phyloP scores from a whole-genome alignment of 2,888 invertebrate species.

The Tillus elongatus region DNA sequence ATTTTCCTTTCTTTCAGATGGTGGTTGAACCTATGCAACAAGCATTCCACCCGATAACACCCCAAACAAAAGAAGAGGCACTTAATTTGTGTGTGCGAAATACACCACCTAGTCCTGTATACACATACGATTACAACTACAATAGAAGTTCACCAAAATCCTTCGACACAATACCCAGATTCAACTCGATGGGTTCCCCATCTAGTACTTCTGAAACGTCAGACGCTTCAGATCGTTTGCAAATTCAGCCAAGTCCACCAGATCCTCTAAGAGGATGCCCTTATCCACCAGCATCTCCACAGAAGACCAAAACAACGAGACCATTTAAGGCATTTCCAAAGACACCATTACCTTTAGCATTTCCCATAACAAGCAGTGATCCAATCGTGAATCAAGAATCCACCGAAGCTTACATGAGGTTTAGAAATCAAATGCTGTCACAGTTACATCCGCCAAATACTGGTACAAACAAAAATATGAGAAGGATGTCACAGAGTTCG shows the following conservation, averaged over 20 bases:
- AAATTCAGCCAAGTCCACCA: no score
- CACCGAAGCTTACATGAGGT: constrained; percentile 61
- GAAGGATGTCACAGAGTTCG: constrained; percentile 38
- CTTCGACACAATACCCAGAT: no score
- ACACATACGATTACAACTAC: no score
- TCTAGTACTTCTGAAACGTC: no score
- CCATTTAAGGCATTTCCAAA: constrained; percentile 67
- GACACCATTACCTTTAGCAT: constrained; percentile 53
- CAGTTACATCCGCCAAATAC: constrained; percentile 52
- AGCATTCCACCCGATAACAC: no score
- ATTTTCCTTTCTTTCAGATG: no score
- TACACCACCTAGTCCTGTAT: no score
- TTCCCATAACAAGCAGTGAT: constrained; percentile 34
- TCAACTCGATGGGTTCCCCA: no score
- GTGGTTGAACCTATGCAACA: no score
- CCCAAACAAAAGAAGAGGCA: neutral
- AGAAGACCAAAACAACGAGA: constrained; percentile 44
- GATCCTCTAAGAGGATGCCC: constrained; percentile 6
- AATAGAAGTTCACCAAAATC: no score
- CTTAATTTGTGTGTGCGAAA: no score
- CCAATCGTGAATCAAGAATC: constrained; percentile 35
- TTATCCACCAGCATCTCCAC: constrained; percentile 11
- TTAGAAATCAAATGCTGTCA: constrained; percentile 58
- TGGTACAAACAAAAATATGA: constrained; percentile 60
- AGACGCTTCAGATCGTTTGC: no score